phyloP scores from a whole-genome alignment of 2,888 invertebrate genomes.

The Norana najaformis region DNA sequence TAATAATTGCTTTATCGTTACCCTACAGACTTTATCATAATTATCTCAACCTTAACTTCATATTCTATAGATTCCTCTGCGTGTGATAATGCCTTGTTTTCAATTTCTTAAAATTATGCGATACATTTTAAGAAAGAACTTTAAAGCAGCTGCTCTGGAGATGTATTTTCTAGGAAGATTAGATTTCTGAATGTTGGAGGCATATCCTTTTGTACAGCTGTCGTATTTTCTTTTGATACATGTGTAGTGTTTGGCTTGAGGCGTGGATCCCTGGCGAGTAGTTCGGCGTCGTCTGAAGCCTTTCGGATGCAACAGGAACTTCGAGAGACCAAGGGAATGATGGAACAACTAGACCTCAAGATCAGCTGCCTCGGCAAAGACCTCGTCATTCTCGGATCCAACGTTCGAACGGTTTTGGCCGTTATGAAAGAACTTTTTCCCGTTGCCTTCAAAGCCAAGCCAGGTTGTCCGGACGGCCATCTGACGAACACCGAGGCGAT shows the following conservation, averaged over 20 bases:
- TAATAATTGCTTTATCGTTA: too few relatives aligned
- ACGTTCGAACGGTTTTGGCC: background rate
- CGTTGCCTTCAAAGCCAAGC: background rate
- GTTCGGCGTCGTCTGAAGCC: background rate
- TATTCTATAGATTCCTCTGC: too few relatives aligned
- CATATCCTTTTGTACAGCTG: background rate
- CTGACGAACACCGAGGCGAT: background rate
- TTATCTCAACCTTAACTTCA: too few relatives aligned
- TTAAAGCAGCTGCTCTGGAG: background rate
- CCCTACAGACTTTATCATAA: too few relatives aligned
- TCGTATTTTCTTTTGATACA: background rate
- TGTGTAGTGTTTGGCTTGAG: background rate
- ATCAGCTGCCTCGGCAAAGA: background rate
- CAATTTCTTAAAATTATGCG: background rate
- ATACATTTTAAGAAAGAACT: background rate
- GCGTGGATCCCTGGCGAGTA: background rate
- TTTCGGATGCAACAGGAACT: background rate
- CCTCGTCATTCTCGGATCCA: background rate
- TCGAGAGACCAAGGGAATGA: conserved; percentile 18
- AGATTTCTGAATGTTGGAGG: too few relatives aligned
- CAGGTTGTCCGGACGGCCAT: background rate
- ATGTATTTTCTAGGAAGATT: too few relatives aligned
- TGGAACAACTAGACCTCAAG: conserved; percentile 27
- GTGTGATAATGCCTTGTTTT: too few relatives aligned
- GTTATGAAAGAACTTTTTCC: background rate